phyloP scores from a whole-genome alignment of 2,113 vertebrate genomes.

The Scomber scombrus region DNA sequence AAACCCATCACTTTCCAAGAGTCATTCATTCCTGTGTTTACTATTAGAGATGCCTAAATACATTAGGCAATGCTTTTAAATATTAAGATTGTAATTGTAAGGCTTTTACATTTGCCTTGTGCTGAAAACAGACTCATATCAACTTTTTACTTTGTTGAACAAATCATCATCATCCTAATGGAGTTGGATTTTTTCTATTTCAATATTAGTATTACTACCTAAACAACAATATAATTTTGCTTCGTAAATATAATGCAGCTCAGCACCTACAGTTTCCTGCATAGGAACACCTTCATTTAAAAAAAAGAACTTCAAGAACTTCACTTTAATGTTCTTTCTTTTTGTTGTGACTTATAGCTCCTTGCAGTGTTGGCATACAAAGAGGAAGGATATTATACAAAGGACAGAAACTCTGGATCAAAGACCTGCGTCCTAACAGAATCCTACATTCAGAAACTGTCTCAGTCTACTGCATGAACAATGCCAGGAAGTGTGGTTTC shows the following conservation, averaged over 20 bases:
- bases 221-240: no score
- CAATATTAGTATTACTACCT: no score
- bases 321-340: background rate
- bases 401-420: conserved; percentile 61
- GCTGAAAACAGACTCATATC: no score
- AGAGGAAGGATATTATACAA: conserved; percentile 69
- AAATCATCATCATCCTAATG: no score
- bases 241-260: background rate
- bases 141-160: no score
- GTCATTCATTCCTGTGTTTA: no score
- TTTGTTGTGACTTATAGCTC: conserved; percentile 47
- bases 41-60: no score
- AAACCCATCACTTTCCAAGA: no score
- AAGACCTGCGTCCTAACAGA: conserved; percentile 27
- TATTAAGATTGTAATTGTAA: no score
- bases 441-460: conserved; percentile 66
- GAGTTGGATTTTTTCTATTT: no score
- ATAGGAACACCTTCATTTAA: background rate
- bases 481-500: conserved; percentile 60
- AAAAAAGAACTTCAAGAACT: background rate
- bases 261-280: background rate
- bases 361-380: conserved; percentile 56
- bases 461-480: conserved; percentile 72
- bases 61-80: no score
- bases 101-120: no score